These are phyloP conservation scores for Malacosoma neustria DNA, from an alignment of 2,888 invertebrate genomes.

Conservation along the genomic window DNA sequence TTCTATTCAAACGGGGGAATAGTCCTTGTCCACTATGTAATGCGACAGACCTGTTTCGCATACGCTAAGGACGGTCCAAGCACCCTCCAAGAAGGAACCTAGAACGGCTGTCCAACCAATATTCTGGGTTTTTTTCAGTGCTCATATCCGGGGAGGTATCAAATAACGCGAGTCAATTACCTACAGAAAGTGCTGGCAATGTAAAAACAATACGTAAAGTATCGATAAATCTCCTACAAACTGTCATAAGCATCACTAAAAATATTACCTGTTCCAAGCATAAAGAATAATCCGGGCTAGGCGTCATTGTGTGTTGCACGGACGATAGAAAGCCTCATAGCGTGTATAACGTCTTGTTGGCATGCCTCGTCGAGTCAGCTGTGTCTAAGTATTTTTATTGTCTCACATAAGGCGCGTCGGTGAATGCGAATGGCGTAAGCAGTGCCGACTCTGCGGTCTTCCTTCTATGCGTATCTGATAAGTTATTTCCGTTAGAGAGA, in stretches of 20 bases:
- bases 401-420: conserved; percentile 11
- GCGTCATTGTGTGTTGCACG: conserved; percentile 49
- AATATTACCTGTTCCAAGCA: conserved; percentile 60
- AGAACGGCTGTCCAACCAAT: no score
- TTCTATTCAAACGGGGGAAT: no score
- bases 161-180: no score
- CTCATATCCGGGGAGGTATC: no score
- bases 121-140: no score
- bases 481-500: conserved; percentile 59
- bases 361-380: conserved; percentile 33
- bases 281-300: conserved; percentile 61
- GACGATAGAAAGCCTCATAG: conserved; percentile 49
- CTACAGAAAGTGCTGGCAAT: no score
- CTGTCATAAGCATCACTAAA: conserved; percentile 28
- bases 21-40: no score
- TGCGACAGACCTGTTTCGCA: no score
- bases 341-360: conserved; percentile 40
- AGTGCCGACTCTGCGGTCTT: conserved; percentile 21
- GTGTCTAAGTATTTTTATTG: conserved; percentile 24
- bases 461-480: conserved; percentile 47
- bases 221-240: neutral
- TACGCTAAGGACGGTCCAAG: no score
- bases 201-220: no score
- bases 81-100: no score
- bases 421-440: conserved; percentile 28